Conservation (phyloP, 2,888 invertebrate genomes). For the Coleophora flavipennella region DNA sequence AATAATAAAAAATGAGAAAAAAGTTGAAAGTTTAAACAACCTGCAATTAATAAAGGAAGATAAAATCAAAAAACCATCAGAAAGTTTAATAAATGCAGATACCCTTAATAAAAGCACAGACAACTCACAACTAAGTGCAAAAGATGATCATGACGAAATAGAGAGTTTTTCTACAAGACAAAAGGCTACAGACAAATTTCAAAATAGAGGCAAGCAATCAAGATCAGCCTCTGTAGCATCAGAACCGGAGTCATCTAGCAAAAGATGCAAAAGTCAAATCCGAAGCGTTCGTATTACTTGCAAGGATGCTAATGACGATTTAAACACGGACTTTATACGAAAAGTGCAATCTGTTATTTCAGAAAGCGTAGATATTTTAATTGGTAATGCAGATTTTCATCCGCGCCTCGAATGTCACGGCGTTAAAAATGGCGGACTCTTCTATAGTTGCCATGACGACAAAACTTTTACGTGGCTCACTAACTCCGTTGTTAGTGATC, state of each 20-base stretch:
- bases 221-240: too few species aligned
- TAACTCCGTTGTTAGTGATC: slow-evolving; percentile 12
- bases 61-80: too few species aligned
- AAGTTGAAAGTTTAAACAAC: too few species aligned
- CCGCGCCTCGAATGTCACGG: slow-evolving; percentile 42
- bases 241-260: slow-evolving; percentile 1
- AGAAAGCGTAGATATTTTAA: slow-evolving; percentile 20
- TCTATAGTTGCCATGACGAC: slow-evolving; percentile 37
- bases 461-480: slow-evolving; percentile 24
- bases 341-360: slow-evolving; percentile 23
- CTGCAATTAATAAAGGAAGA: too few species aligned
- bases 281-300: slow-evolving; percentile 19
- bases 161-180: too few species aligned
- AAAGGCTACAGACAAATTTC: too few species aligned
- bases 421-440: slow-evolving; percentile 28
- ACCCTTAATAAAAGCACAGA: too few species aligned
- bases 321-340: slow-evolving; percentile 15
- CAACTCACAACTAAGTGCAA: too few species aligned
- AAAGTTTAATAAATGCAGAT: too few species aligned
- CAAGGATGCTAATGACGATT: slow-evolving; percentile 14
- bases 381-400: slow-evolving; percentile 20
- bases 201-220: too few species aligned
- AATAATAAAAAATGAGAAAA: too few species aligned
- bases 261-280: slow-evolving; percentile 10
- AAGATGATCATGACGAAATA: too few species aligned